Evolutionary conservation across 2,797 vertebrate genomes (phyloP).

Genomic region (Rallus crepitans): DNA sequence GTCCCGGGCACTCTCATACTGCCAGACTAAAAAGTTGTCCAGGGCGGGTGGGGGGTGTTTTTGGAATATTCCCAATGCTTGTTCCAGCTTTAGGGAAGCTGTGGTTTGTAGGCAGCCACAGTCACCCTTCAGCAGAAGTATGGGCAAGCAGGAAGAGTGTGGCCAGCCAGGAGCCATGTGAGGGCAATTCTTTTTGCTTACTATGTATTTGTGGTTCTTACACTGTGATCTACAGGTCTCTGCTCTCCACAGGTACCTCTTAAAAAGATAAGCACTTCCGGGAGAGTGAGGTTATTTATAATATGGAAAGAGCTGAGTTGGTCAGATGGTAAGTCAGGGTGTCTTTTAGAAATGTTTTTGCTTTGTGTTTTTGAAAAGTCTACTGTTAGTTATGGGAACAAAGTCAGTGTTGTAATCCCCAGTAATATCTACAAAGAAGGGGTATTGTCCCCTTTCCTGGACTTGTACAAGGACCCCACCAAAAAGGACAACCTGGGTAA

Average conservation of each 20-base stretch:
- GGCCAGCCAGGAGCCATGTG: neutral
- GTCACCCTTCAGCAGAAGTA: neutral
- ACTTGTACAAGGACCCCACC: neutral
- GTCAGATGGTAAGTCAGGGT: neutral
- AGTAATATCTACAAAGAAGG: neutral
- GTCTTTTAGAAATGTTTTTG: neutral
- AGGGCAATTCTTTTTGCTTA: neutral
- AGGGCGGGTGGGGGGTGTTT: neutral
- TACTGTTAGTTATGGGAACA: neutral
- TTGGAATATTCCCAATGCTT: neutral
- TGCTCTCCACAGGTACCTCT: neutral
- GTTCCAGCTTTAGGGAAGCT: neutral
- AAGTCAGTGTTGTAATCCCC: neutral
- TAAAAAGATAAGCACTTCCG: neutral
- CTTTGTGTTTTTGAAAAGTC: neutral
- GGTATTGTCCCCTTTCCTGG: neutral
- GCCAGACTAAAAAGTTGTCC: neutral
- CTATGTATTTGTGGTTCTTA: neutral
- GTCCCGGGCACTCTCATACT: neutral
- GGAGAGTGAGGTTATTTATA: neutral
- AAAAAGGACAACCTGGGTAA: neutral
- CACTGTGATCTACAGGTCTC: neutral
- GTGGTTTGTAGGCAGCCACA: neutral
- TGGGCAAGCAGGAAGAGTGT: neutral
- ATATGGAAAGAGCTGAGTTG: neutral